Percentiles rank a stretch among this genome's conserved stretches.
These are phyloP conservation scores for Caradrina clavipalpis DNA, from an alignment of 2,888 invertebrate species.

Conservation along the genomic window DNA sequence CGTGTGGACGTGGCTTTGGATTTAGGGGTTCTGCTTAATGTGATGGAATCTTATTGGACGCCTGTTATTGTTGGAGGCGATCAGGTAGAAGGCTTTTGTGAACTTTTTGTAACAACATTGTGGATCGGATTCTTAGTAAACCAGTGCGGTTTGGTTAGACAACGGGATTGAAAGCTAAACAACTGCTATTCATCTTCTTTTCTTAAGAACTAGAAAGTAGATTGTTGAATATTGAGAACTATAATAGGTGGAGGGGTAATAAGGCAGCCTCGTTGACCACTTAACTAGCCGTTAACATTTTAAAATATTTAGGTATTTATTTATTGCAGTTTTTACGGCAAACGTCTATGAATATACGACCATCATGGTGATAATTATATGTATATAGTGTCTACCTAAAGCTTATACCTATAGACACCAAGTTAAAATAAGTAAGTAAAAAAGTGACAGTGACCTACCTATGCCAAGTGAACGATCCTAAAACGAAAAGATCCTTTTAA, in stretches of 20 bases:
- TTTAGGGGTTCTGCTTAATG: conserved; percentile 61
- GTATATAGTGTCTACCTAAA: too few species aligned
- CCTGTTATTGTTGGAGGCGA: conserved; percentile 39
- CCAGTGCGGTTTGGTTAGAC: neutral
- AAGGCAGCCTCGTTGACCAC: too few species aligned
- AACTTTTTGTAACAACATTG: conserved; percentile 25
- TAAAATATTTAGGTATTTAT: too few species aligned
- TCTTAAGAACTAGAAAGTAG: too few species aligned
- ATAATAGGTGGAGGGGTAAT: too few species aligned
- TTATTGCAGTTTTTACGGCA: too few species aligned
- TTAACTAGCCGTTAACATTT: too few species aligned
- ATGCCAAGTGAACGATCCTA: conserved; percentile 3
- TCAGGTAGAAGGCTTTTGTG: conserved; percentile 43
- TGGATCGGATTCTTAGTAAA: neutral
- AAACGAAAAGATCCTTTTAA: conserved; percentile 4
- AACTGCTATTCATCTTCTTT: neutral
- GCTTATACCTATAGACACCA: too few species aligned
- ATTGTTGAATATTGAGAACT: too few species aligned
- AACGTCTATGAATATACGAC: too few species aligned
- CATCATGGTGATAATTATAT: too few species aligned
- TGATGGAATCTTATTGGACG: conserved; percentile 62
- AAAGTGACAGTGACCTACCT: neutral
- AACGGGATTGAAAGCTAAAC: neutral
- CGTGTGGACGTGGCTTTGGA: conserved; percentile 54
- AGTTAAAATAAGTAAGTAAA: neutral